Conservation (phyloP, 2,113 vertebrate species). For the Eptesicus fuscus region DNA sequence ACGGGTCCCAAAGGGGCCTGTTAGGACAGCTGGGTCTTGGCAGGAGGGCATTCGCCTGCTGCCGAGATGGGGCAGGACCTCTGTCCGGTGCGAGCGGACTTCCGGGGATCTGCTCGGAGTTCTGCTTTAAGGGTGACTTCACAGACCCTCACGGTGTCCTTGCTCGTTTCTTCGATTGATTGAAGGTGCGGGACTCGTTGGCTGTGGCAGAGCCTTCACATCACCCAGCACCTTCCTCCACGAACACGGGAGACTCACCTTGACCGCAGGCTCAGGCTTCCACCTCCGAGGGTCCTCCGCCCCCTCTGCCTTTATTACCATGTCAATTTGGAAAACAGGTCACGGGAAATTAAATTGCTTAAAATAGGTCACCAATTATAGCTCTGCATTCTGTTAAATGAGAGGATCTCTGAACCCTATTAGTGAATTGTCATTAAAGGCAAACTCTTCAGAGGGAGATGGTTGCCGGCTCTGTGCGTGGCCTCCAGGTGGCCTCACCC, state of each 20-base stretch:
- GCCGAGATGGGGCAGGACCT: rapidly evolving
- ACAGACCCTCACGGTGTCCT: conserved; percentile 58
- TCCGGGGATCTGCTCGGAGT: background rate
- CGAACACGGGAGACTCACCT: conserved; percentile 66
- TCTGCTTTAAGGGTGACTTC: conserved; percentile 22
- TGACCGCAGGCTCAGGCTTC: conserved; percentile 59
- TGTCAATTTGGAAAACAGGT: conserved; percentile 85
- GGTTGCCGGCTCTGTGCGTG: conserved; percentile 66
- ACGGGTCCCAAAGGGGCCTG: too few relatives aligned
- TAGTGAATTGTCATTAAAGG: conserved; percentile 82
- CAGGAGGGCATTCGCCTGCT: background rate
- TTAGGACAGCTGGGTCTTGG: background rate
- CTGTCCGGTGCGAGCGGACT: background rate
- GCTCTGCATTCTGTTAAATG: conserved; percentile 81
- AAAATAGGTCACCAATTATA: conserved; percentile 86
- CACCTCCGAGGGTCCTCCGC: conserved; percentile 71
- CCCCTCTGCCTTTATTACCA: conserved; percentile 76
- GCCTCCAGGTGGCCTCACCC: background rate
- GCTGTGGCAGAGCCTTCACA: conserved; percentile 52
- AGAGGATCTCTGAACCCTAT: conserved; percentile 79
- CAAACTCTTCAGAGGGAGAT: conserved; percentile 72
- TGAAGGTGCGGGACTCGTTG: conserved; percentile 72
- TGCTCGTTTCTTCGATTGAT: conserved; percentile 75
- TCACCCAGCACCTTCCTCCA: conserved; percentile 63
- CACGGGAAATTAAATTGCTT: conserved; percentile 86